Conservation (phyloP, 2,113 vertebrate species). For the Cephalopholis sonnerati region DNA sequence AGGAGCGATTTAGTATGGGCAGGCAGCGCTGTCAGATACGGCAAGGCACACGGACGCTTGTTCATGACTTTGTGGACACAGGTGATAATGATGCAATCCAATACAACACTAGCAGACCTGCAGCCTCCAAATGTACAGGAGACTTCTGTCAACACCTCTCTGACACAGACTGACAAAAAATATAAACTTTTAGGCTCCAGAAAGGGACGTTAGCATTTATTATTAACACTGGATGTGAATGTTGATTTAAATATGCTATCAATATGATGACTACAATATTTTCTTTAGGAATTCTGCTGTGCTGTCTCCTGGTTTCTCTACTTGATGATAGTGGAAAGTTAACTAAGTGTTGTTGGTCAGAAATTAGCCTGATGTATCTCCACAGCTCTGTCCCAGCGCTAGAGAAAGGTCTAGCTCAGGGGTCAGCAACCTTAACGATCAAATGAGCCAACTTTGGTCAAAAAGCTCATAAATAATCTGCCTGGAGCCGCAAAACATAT, state of each 20-base stretch:
- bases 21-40: conserved; percentile 6
- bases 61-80: conserved; percentile 31
- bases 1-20: conserved; percentile 21
- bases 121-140: background rate
- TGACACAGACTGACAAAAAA: no score
- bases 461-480: no score
- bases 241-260: background rate
- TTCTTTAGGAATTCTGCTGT: background rate
- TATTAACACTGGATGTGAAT: background rate
- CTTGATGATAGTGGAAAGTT: no score
- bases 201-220: background rate
- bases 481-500: no score
- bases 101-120: background rate
- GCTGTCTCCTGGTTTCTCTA: background rate
- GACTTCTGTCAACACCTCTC: background rate
- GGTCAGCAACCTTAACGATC: no score
- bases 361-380: no score
- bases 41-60: background rate
- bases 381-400: no score
- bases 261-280: background rate
- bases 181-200: no score
- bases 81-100: background rate
- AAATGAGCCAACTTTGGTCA: no score
- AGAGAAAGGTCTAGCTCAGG: no score
- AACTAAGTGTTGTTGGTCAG: no score